Percentiles rank a stretch among this genome's conserved stretches.
Evolutionary conservation across 1,140 invertebrate genomes (phyloP).

Genomic region (silkworm (Bombyx mori)): DNA sequence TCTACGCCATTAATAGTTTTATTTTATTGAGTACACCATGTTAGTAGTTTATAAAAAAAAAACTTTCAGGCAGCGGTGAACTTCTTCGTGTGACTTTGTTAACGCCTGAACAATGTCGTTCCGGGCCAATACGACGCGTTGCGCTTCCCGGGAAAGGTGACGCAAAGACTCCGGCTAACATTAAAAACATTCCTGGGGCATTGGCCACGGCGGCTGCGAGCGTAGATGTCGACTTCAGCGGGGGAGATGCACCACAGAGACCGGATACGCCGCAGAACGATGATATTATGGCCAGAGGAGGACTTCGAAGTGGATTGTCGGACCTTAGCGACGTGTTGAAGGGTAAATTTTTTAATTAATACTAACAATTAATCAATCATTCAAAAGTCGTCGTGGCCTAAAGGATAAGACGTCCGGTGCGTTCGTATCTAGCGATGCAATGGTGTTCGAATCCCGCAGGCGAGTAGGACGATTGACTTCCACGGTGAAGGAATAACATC

Average conservation of each 20-base stretch:
- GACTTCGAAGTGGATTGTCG: conserved; percentile 74
- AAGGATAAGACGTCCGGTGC: no score
- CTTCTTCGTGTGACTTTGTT: conserved; percentile 75
- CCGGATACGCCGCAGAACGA: conserved; percentile 90
- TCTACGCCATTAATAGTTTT: no score
- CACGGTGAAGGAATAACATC: no score
- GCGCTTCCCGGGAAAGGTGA: conserved; percentile 68
- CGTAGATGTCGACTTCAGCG: conserved; percentile 92
- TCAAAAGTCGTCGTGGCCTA: no score
- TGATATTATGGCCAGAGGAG: conserved; percentile 76
- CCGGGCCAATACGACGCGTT: conserved; percentile 61
- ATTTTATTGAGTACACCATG: no score
- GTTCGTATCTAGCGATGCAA: no score
- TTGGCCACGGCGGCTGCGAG: conserved; percentile 86
- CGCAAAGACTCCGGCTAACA: conserved; percentile 57
- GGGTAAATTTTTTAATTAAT: conserved; percentile 63
- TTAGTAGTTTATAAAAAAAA: neutral
- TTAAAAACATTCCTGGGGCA: conserved; percentile 69
- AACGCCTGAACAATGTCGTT: conserved; percentile 78
- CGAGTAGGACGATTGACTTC: no score
- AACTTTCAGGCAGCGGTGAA: conserved; percentile 67
- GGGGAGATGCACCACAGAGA: conserved; percentile 79
- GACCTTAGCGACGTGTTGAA: conserved; percentile 86
- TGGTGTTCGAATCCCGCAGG: no score
- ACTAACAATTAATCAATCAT: neutral